Conservation (phyloP, 2,113 vertebrate genomes). For the Chloebia gouldiae region DNA sequence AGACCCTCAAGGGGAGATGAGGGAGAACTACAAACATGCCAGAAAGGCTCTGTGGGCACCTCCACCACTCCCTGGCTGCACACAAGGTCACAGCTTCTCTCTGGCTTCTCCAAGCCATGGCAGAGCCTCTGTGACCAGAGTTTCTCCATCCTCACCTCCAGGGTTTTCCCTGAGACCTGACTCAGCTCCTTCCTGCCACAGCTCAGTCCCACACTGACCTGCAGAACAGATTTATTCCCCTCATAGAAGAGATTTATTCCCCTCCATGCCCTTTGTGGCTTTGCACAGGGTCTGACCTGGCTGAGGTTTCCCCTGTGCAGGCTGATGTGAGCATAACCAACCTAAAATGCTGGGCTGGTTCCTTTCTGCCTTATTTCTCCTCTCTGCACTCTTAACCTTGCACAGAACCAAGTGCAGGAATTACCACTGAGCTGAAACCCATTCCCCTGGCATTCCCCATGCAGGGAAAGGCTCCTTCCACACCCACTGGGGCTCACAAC, state of each 20-base stretch:
- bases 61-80: not conserved
- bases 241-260: not conserved
- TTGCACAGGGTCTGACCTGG: not conserved
- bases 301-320: not conserved
- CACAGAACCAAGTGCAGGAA: not conserved
- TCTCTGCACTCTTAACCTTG: not conserved
- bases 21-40: fast-evolving
- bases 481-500: fast-evolving
- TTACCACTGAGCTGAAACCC: not conserved
- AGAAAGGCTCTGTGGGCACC: not conserved
- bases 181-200: not conserved
- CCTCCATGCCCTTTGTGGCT: fast-evolving
- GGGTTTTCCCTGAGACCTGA: not conserved
- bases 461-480: not conserved
- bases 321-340: not conserved
- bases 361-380: not conserved
- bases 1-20: not conserved
- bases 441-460: not conserved
- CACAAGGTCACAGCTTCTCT: not conserved
- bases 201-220: fast-evolving
- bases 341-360: not conserved
- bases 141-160: not conserved
- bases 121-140: not conserved
- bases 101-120: not conserved
- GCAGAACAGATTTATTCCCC: not conserved